A percentile compares a stretch with the other conserved stretches of the same genome.
These are phyloP conservation scores for Eupithecia inturbata DNA, from an alignment of 2,888 invertebrate genomes.

Conservation along the genomic window DNA sequence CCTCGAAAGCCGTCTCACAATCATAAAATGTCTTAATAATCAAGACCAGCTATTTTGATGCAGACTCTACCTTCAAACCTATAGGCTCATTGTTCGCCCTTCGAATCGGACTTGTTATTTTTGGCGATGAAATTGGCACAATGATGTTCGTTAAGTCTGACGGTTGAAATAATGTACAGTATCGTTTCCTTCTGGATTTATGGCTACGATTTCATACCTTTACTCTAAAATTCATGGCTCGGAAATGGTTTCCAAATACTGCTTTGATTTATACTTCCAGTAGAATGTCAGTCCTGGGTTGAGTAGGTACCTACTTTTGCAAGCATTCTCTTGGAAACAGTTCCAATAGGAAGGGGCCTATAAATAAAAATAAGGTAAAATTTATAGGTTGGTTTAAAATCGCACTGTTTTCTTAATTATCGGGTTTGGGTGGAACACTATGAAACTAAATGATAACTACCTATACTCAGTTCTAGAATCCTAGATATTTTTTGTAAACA, in stretches of 20 bases:
- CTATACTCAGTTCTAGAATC: too few relatives aligned
- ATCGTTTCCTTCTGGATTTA: slow-evolving; percentile 12
- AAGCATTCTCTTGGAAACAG: background rate
- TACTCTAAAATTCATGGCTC: slow-evolving; percentile 2
- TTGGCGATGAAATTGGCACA: slow-evolving; percentile 21
- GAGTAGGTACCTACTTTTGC: background rate
- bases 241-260: slow-evolving; percentile 3
- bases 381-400: too few relatives aligned
- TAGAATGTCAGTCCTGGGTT: background rate
- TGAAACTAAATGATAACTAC: background rate
- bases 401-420: too few relatives aligned
- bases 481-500: too few relatives aligned
- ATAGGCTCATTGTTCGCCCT: background rate
- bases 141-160: slow-evolving; percentile 8
- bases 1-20: too few relatives aligned
- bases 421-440: background rate
- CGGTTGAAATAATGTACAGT: slow-evolving; percentile 7
- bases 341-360: background rate
- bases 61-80: background rate
- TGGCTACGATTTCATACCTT: slow-evolving; percentile 3
- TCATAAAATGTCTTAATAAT: background rate
- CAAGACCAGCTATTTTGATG: background rate
- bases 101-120: slow-evolving; percentile 27
- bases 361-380: background rate
- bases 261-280: background rate